phyloP scores from a whole-genome alignment of 2,888 invertebrate genomes.

The Nephrocerus scutellatus region DNA sequence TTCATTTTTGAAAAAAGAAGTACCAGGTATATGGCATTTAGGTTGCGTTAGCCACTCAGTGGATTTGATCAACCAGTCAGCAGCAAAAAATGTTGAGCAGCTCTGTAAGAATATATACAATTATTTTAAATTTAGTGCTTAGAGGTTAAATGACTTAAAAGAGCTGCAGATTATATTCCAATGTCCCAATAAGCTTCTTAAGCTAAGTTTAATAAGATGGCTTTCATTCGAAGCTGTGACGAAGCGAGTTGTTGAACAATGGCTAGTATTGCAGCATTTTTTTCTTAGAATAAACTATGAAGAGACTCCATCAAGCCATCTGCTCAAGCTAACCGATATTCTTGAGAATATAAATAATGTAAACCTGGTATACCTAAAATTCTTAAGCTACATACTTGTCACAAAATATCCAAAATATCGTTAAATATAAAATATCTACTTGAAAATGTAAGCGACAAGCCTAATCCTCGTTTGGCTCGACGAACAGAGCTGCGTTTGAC shows the following conservation, averaged over 20 bases:
- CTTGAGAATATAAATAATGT: too few relatives aligned
- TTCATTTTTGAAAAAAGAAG: constrained; percentile 7
- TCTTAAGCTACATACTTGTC: too few relatives aligned
- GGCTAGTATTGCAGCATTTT: constrained; percentile 3
- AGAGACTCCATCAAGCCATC: constrained; percentile 2
- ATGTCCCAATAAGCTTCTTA: background rate
- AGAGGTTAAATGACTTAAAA: constrained; percentile 1
- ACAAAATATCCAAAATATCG: too few relatives aligned
- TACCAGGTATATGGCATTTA: constrained; percentile 8
- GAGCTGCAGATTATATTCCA: constrained; percentile 3
- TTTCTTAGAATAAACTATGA: constrained; percentile 1
- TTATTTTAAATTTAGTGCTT: constrained; percentile 3
- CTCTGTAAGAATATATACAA: constrained; percentile 2
- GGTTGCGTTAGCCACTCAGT: constrained; percentile 10
- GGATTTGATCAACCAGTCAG: constrained; percentile 1
- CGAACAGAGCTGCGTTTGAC: too few relatives aligned
- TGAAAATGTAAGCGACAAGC: too few relatives aligned
- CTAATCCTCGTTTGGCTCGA: too few relatives aligned
- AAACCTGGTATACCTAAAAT: too few relatives aligned
- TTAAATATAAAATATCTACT: too few relatives aligned
- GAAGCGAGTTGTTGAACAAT: constrained; percentile 1
- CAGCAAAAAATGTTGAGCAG: constrained; percentile 1
- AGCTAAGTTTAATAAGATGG: background rate
- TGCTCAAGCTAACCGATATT: too few relatives aligned
- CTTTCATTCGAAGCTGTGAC: constrained; percentile 4